These are phyloP conservation scores for Uropsilus gracilis DNA, from an alignment of 2,113 vertebrate genomes.

Conservation along the genomic window DNA sequence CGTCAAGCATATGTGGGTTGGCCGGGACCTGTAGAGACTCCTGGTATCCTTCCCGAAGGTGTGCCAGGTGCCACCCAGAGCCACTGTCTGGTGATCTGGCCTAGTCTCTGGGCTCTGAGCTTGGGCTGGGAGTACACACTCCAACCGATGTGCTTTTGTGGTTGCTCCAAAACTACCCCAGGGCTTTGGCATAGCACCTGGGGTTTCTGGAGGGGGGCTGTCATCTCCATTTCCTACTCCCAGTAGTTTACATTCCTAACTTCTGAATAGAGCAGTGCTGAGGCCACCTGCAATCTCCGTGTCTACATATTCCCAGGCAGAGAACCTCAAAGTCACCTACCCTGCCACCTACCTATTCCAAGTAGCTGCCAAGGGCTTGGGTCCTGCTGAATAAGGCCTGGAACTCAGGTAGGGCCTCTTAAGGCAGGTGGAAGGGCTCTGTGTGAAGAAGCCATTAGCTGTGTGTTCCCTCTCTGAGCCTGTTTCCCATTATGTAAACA, in stretches of 20 bases:
- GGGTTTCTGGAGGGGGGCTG: background rate
- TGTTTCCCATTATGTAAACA: background rate
- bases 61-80: background rate
- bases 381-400: background rate
- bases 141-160: background rate
- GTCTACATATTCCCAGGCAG: background rate
- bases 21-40: slow-evolving; percentile 70
- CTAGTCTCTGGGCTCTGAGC: background rate
- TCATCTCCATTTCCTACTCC: slow-evolving; percentile 19
- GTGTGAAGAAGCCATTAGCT: background rate
- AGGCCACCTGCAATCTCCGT: background rate
- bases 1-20: slow-evolving; percentile 51
- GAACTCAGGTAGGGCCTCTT: background rate
- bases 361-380: background rate
- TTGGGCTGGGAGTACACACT: background rate
- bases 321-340: background rate
- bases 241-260: slow-evolving; percentile 73
- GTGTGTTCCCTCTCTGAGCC: background rate
- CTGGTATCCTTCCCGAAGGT: background rate
- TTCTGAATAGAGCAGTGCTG: slow-evolving; percentile 62
- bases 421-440: background rate
- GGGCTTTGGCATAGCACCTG: background rate
- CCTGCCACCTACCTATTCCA: background rate
- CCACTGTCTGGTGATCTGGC: background rate
- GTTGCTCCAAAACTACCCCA: background rate